Evolutionary conservation across 2,888 invertebrate genomes (phyloP).

Genomic region (Pristionchus maxplancki): DNA sequence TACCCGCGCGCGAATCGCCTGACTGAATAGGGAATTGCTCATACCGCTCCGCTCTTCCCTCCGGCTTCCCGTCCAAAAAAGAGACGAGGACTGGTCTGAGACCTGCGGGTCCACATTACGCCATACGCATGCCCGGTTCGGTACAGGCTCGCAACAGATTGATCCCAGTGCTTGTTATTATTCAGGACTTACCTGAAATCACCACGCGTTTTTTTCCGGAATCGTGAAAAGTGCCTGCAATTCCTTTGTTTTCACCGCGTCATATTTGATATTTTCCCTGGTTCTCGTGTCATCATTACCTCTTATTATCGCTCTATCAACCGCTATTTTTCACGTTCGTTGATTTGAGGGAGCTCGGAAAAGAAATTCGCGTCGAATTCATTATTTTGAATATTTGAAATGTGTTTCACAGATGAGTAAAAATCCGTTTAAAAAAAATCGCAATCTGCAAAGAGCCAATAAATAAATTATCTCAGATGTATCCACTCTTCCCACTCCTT

Average conservation of each 20-base stretch:
- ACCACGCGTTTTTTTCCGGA: no score
- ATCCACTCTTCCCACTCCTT: background rate
- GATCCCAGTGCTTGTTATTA: background rate
- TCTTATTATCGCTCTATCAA: background rate
- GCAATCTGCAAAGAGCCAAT: background rate
- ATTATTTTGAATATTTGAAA: background rate
- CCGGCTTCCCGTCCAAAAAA: background rate
- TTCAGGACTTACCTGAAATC: background rate
- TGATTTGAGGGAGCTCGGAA: background rate
- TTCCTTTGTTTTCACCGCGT: no score
- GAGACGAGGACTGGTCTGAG: background rate
- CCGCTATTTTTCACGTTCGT: background rate
- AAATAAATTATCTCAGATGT: background rate
- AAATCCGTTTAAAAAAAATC: background rate
- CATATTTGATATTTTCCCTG: background rate
- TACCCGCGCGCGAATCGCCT: background rate
- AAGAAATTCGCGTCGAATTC: background rate
- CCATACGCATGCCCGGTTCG: slow-evolving; percentile 15
- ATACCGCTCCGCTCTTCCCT: background rate
- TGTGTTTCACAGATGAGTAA: background rate
- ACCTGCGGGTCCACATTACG: background rate
- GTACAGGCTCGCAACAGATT: background rate
- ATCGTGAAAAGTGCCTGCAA: no score
- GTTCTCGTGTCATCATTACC: background rate
- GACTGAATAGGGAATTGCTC: slow-evolving; percentile 30